phyloP scores from a whole-genome alignment of 2,113 vertebrate species.

The Tachysurus fulvidraco region DNA sequence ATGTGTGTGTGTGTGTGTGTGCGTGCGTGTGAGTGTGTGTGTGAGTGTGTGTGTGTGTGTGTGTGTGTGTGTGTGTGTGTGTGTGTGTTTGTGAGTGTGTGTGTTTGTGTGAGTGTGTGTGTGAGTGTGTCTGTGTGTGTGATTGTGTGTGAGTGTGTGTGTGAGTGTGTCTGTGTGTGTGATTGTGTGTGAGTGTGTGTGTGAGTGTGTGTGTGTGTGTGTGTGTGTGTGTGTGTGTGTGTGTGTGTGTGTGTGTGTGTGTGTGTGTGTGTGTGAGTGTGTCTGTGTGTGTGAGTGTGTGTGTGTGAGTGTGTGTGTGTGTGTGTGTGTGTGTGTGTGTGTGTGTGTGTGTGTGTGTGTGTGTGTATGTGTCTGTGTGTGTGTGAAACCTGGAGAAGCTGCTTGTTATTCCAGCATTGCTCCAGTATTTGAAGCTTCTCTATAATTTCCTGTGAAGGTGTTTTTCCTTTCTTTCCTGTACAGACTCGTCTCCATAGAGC shows the following conservation, averaged over 20 bases:
- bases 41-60: too few relatives aligned
- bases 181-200: too few relatives aligned
- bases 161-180: too few relatives aligned
- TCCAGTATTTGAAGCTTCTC: slow-evolving; percentile 57
- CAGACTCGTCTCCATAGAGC: slow-evolving; percentile 51
- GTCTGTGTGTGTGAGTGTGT: not conserved
- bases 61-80: too few relatives aligned
- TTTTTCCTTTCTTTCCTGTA: slow-evolving; percentile 65
- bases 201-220: not conserved
- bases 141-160: too few relatives aligned
- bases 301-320: not conserved
- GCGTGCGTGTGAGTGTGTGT: too few relatives aligned
- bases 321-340: not conserved
- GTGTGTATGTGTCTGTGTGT: not conserved
- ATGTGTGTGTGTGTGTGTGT: too few relatives aligned
- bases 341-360: not conserved
- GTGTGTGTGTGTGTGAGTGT: not conserved
- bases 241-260: not conserved
- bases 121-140: too few relatives aligned
- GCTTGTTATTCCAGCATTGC: slow-evolving; percentile 64
- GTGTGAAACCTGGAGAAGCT: slow-evolving; percentile 60
- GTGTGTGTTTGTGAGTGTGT: too few relatives aligned
- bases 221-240: slow-evolving; percentile 1
- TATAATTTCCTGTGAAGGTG: slow-evolving; percentile 64
- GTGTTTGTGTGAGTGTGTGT: too few relatives aligned